phyloP scores from a whole-genome alignment of 2,797 vertebrate species.

The Rhinichthys osculus region DNA sequence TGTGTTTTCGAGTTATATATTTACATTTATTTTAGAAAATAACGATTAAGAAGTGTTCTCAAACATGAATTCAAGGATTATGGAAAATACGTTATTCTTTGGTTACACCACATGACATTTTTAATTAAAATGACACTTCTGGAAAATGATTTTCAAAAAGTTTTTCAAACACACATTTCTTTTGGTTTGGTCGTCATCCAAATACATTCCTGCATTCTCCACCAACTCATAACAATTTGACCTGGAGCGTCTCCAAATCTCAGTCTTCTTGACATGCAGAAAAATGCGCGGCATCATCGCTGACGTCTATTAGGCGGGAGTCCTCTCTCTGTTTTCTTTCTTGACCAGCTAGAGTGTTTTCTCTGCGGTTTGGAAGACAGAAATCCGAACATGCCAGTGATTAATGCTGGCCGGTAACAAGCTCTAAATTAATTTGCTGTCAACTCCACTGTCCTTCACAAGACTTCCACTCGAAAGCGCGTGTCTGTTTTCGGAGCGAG shows the following conservation, averaged over 20 bases:
- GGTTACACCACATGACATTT: no score
- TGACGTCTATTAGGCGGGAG: constrained; percentile 71
- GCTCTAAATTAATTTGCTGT: constrained; percentile 72
- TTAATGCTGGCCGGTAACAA: constrained; percentile 69
- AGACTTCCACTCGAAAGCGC: constrained; percentile 43
- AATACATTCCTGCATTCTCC: no score
- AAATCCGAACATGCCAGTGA: constrained; percentile 71
- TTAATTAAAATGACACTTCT: no score
- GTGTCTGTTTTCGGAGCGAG: constrained; percentile 59
- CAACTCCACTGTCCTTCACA: constrained; percentile 57
- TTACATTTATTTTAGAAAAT: no score
- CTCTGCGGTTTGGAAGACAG: constrained; percentile 72
- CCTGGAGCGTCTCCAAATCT: constrained; percentile 44
- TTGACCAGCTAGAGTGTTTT: constrained; percentile 66
- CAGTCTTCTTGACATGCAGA: constrained; percentile 24
- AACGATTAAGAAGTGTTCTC: no score
- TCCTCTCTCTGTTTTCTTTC: constrained; percentile 62
- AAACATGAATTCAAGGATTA: no score
- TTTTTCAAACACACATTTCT: no score
- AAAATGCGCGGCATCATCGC: constrained; percentile 22
- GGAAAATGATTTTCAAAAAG: no score
- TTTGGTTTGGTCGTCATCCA: no score
- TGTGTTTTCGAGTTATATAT: no score
- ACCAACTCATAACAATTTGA: neutral
- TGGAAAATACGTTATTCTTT: no score